These are phyloP conservation scores for Lagodon rhomboides DNA, from an alignment of 2,797 vertebrate genomes.

Conservation along the genomic window DNA sequence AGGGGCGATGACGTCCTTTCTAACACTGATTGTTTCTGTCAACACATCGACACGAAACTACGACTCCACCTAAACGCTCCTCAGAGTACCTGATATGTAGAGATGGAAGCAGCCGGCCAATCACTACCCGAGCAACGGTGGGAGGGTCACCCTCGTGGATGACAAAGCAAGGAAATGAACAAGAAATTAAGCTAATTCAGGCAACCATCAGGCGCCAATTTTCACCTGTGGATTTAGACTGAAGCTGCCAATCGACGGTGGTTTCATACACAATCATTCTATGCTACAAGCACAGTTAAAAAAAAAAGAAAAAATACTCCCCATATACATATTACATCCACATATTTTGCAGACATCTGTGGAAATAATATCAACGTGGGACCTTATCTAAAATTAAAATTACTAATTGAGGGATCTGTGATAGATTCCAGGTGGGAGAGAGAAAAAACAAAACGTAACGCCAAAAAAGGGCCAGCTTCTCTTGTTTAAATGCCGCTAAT, in stretches of 20 bases:
- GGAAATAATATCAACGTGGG: constrained; percentile 67
- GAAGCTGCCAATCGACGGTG: constrained; percentile 56
- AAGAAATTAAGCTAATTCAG: constrained; percentile 41
- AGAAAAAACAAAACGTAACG: constrained; percentile 41
- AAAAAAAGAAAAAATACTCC: constrained; percentile 32
- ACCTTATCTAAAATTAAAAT: constrained; percentile 75
- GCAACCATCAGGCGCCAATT: constrained; percentile 30
- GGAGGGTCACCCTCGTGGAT: constrained; percentile 2
- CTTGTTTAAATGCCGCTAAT: constrained; percentile 76
- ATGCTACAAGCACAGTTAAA: constrained; percentile 71
- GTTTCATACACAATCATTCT: constrained; percentile 67
- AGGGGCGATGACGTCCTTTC: constrained; percentile 43
- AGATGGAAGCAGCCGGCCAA: constrained; percentile 60
- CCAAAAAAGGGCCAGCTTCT: constrained; percentile 65
- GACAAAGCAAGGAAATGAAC: constrained; percentile 48
- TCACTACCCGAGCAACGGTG: constrained; percentile 16
- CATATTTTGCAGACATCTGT: constrained; percentile 75
- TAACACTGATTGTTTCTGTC: constrained; percentile 59
- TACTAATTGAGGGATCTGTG: constrained; percentile 55
- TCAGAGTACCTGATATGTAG: constrained; percentile 59
- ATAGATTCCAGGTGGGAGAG: constrained; percentile 53
- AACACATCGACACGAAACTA: constrained; percentile 38
- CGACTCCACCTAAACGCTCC: constrained; percentile 6
- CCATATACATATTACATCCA: constrained; percentile 61
- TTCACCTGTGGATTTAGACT: constrained; percentile 41